phyloP scores from a whole-genome alignment of 2,888 invertebrate species.

The Epinotia ramella region DNA sequence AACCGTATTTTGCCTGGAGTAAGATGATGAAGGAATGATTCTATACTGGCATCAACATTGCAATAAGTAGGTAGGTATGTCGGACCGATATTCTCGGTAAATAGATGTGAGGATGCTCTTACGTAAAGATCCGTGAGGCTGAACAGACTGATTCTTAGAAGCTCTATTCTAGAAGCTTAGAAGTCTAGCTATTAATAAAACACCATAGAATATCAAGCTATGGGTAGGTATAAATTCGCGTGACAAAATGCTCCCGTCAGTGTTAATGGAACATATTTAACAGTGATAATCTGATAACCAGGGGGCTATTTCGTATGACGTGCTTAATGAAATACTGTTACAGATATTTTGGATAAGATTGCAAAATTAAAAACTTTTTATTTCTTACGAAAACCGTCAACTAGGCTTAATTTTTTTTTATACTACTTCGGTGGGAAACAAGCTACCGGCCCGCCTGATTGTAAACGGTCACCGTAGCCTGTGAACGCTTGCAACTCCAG shows the following conservation, averaged over 20 bases:
- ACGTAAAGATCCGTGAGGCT: background rate
- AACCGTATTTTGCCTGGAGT: too few relatives aligned
- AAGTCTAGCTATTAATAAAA: background rate
- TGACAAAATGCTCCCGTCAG: slow-evolving; percentile 54
- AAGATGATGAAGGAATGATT: too few relatives aligned
- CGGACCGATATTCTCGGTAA: too few relatives aligned
- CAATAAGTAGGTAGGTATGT: too few relatives aligned
- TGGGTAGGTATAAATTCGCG: slow-evolving; percentile 47
- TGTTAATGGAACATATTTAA: slow-evolving; percentile 62
- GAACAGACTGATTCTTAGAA: background rate
- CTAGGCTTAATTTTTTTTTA: too few relatives aligned
- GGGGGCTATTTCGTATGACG: slow-evolving; percentile 26
- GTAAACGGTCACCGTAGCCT: too few relatives aligned
- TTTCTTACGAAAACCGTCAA: background rate
- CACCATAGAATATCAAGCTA: background rate
- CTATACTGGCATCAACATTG: too few relatives aligned
- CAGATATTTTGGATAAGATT: slow-evolving; percentile 3
- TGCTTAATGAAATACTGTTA: slow-evolving; percentile 21
- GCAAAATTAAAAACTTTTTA: background rate
- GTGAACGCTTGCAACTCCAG: too few relatives aligned
- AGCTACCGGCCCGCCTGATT: too few relatives aligned
- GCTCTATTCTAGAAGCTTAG: too few relatives aligned
- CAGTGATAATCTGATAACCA: slow-evolving; percentile 51
- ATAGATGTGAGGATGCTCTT: too few relatives aligned
- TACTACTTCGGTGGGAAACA: too few relatives aligned